phyloP scores from a whole-genome alignment of 2,113 vertebrate genomes.

The Otus sunia region DNA sequence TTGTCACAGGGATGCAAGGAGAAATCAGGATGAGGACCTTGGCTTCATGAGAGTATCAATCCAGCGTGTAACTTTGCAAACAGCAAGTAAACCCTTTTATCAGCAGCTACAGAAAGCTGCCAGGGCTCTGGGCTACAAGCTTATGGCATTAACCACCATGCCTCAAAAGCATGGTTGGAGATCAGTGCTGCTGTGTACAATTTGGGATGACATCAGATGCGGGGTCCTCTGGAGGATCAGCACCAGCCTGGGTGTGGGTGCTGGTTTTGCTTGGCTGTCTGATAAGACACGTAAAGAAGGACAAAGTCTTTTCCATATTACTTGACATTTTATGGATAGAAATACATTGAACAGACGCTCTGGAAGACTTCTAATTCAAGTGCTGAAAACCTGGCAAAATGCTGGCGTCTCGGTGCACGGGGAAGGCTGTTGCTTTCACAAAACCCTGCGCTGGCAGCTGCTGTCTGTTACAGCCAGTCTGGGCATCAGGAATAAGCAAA shows the following conservation, averaged over 20 bases:
- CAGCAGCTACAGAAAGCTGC: neutral
- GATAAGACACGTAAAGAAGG: neutral
- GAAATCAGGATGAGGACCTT: neutral
- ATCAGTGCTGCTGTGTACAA: neutral
- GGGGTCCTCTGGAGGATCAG: neutral
- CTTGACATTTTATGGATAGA: neutral
- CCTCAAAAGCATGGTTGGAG: neutral
- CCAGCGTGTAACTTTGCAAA: neutral
- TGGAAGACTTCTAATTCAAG: neutral
- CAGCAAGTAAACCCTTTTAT: neutral
- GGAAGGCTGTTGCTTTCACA: neutral
- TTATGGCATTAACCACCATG: neutral
- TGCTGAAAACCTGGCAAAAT: neutral
- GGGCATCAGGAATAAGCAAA: neutral
- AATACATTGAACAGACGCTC: neutral
- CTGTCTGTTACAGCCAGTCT: neutral
- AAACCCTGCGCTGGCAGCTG: neutral
- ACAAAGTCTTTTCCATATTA: neutral
- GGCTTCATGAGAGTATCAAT: neutral
- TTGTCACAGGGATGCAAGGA: neutral
- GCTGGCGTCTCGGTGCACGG: fast-evolving
- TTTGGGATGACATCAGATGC: neutral
- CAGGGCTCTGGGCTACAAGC: neutral
- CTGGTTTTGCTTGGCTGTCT: neutral
- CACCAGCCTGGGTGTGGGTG: neutral